Conservation (phyloP, 92 coral and sea anemone species). For the Palythoa grandis region DNA sequence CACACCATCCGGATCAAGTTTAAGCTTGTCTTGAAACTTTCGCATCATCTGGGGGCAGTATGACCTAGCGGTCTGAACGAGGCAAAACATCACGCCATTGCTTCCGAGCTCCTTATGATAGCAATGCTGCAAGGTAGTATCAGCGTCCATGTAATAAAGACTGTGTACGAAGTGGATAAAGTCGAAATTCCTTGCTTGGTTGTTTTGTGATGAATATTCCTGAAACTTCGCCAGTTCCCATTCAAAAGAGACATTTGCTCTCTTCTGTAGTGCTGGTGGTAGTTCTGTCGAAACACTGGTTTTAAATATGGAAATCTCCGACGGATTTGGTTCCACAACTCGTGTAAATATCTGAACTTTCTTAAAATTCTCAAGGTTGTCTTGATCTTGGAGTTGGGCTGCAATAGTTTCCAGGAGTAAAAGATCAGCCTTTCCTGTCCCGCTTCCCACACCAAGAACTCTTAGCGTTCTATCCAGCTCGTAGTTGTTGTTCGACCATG, state of each 20-base stretch:
- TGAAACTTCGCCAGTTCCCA: constrained; percentile 57
- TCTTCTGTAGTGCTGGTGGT: constrained; percentile 38
- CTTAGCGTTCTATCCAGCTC: constrained; percentile 29
- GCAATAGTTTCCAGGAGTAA: constrained; percentile 51
- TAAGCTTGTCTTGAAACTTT: constrained; percentile 48
- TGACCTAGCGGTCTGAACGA: constrained; percentile 57
- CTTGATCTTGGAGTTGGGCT: constrained; percentile 24
- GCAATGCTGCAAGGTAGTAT: constrained; percentile 38
- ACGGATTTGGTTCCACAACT: constrained; percentile 55
- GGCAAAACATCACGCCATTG: constrained; percentile 53
- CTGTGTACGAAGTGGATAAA: constrained; percentile 60
- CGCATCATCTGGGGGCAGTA: constrained; percentile 54
- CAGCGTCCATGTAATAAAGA: constrained; percentile 66
- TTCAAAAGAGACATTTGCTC: constrained; percentile 52
- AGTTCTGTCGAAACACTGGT: constrained; percentile 31
- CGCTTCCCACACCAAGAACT: constrained; percentile 63
- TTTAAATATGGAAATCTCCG: constrained; percentile 44
- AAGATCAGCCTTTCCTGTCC: constrained; percentile 50
- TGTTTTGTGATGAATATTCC: constrained; percentile 24
- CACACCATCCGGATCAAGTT: constrained; percentile 54
- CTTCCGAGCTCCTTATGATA: constrained; percentile 47
- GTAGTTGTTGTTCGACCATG: constrained; percentile 14
- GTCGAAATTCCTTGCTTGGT: constrained; percentile 30
- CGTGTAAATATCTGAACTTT: constrained; percentile 42
- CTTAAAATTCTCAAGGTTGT: neutral